A percentile compares a stretch with the other conserved stretches of the same genome.
phyloP scores from a whole-genome alignment of 1,140 invertebrate species.

The Diachasma alloeum region DNA sequence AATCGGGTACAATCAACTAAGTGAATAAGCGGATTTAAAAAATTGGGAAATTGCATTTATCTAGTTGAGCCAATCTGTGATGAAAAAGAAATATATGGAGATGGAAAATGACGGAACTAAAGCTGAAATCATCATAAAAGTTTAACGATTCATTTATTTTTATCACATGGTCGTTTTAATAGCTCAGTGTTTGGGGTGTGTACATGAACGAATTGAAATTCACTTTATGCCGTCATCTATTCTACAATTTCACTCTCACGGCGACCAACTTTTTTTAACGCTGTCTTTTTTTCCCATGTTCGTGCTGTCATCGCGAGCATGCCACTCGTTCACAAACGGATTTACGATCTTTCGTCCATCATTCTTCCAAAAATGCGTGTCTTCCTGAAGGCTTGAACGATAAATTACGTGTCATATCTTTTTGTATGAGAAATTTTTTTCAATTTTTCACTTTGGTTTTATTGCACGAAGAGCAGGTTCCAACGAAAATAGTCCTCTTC shows the following conservation, averaged over 20 bases:
- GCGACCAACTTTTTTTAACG: background rate
- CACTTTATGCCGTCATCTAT: background rate
- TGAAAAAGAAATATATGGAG: background rate
- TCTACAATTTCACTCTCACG: background rate
- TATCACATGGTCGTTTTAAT: background rate
- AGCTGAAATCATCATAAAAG: background rate
- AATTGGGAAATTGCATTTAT: background rate
- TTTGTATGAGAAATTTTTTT: background rate
- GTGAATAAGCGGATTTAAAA: background rate
- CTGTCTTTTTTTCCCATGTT: background rate
- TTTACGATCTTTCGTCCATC: constrained; percentile 7
- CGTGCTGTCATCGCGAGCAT: background rate
- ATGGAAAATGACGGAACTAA: background rate
- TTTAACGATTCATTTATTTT: background rate
- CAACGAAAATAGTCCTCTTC: no score
- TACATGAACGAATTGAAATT: background rate
- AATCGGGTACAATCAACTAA: background rate
- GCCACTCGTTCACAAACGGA: background rate
- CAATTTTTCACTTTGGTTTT: no score
- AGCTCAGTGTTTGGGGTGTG: background rate
- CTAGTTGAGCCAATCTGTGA: background rate
- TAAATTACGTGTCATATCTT: background rate
- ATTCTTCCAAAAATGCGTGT: background rate
- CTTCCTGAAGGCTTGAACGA: background rate
- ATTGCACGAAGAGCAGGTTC: no score